Conservation (phyloP, 2,113 vertebrate species). For the Canis aureus region DNA sequence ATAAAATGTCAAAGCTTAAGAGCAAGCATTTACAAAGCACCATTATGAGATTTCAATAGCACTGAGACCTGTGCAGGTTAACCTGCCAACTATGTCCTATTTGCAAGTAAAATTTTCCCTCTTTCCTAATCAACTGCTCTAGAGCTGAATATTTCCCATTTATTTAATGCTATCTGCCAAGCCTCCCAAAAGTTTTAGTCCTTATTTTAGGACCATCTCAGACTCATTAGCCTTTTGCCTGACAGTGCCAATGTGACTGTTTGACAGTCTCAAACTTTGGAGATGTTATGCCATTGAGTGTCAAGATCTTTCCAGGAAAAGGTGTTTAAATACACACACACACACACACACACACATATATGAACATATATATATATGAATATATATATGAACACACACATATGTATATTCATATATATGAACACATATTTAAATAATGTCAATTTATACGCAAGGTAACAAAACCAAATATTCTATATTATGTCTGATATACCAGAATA, state of each 20-base stretch:
- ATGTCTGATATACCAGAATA: not conserved
- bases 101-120: constrained; percentile 87
- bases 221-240: constrained; percentile 82
- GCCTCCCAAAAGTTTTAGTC: constrained; percentile 81
- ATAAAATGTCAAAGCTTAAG: constrained; percentile 72
- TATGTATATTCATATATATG: not conserved
- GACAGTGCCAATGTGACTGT: constrained; percentile 75
- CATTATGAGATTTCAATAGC: constrained; percentile 81
- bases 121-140: constrained; percentile 84
- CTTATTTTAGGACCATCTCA: constrained; percentile 81
- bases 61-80: constrained; percentile 82
- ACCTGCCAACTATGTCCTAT: constrained; percentile 83
- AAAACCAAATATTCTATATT: constrained; percentile 46
- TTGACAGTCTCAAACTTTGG: constrained; percentile 71
- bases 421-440: constrained; percentile 46
- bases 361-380: too few species aligned
- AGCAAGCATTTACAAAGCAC: constrained; percentile 64
- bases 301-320: constrained; percentile 71
- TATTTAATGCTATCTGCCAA: constrained; percentile 85
- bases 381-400: too few species aligned
- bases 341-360: too few species aligned
- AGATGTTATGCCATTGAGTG: constrained; percentile 51
- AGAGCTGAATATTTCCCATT: constrained; percentile 86
- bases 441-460: constrained; percentile 26
- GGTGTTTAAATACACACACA: not conserved